Conservation (phyloP, 2,888 invertebrate genomes). For the Heliconius erato region DNA sequence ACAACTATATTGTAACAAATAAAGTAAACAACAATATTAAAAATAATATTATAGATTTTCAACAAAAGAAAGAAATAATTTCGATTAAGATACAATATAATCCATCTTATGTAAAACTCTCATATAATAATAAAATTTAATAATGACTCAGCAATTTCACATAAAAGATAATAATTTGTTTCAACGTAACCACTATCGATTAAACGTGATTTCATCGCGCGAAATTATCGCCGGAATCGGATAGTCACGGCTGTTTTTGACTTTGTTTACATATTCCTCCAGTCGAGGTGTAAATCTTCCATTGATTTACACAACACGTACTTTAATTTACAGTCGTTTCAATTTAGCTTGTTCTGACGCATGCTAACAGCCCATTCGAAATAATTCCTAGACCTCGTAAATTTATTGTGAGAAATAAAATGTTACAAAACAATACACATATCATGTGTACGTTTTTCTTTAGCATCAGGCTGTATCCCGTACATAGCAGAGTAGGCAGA, state of each 20-base stretch:
- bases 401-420: conserved; percentile 28
- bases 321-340: conserved; percentile 70
- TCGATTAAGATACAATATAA: background rate
- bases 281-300: conserved; percentile 69
- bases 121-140: background rate
- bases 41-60: too few relatives aligned
- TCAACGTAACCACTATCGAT: conserved; percentile 19
- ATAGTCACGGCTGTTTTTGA: conserved; percentile 60
- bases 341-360: conserved; percentile 62
- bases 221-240: conserved; percentile 38
- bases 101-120: background rate
- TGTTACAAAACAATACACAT: background rate
- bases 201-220: conserved; percentile 24
- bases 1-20: background rate
- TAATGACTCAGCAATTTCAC: conserved; percentile 4
- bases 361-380: conserved; percentile 46
- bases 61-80: background rate
- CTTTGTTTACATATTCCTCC: conserved; percentile 61
- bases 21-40: background rate
- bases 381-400: conserved; percentile 45
- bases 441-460: background rate
- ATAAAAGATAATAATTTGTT: conserved; percentile 30
- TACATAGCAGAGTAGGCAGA: too few relatives aligned
- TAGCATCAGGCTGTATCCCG: too few relatives aligned
- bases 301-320: conserved; percentile 73